These are phyloP conservation scores for Pithys albifrons DNA, from an alignment of 2,113 vertebrate species.

Conservation along the genomic window DNA sequence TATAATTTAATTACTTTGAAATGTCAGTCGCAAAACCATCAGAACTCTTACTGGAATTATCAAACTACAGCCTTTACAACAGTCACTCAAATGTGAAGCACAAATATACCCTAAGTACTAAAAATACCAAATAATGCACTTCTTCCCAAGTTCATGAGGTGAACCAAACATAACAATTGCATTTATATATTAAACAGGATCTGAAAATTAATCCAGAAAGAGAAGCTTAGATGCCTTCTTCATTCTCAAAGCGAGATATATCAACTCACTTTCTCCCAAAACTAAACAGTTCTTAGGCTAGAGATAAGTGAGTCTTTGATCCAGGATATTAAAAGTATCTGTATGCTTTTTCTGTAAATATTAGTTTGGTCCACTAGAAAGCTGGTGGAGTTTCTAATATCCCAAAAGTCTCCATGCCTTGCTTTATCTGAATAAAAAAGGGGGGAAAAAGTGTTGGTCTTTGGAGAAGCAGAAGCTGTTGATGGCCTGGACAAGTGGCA, in stretches of 20 bases:
- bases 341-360: background rate
- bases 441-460: background rate
- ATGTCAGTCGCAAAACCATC: background rate
- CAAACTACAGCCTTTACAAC: background rate
- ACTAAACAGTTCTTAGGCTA: background rate
- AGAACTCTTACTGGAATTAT: background rate
- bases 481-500: background rate
- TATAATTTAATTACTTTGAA: conserved; percentile 30
- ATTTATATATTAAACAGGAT: background rate
- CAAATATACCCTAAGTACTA: background rate
- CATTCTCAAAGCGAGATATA: background rate
- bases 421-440: background rate
- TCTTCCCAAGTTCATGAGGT: background rate
- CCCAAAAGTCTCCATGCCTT: background rate
- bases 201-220: background rate
- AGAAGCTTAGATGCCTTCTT: background rate
- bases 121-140: background rate
- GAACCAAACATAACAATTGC: background rate
- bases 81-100: background rate
- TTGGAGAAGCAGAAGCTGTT: background rate
- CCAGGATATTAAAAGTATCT: background rate
- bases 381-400: background rate
- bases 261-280: background rate
- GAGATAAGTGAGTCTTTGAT: background rate
- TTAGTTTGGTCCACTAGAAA: background rate